Conservation (phyloP, 2,113 vertebrate genomes). For the Protobothrops mucrosquamatus region DNA sequence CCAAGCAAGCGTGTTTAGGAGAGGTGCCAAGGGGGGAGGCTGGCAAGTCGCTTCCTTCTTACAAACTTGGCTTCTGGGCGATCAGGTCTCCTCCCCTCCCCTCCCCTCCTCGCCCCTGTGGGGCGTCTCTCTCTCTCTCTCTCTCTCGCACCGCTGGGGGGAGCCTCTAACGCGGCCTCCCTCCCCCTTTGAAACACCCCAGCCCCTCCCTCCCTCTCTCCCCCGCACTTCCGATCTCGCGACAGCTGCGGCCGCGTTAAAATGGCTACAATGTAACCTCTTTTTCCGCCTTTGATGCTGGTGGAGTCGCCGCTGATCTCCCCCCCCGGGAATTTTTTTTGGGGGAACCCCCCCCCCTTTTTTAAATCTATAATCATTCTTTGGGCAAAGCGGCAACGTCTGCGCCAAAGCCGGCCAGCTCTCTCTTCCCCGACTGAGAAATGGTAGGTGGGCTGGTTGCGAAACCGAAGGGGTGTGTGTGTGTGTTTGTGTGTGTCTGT, state of each 20-base stretch:
- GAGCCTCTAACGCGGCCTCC: not conserved
- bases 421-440: not conserved
- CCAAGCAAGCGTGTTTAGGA: not conserved
- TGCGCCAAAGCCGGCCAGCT: not conserved
- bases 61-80: not conserved
- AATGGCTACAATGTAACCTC: conserved; percentile 9
- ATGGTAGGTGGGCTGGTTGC: not conserved
- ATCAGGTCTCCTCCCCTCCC: no score
- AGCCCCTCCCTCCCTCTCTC: not conserved
- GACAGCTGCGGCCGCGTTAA: not conserved
- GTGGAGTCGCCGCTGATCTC: not conserved
- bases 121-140: no score
- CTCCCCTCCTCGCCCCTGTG: fast-evolving
- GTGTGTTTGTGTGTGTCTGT: no score
- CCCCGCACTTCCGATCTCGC: not conserved
- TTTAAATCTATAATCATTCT: not conserved
- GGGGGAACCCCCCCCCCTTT: no score
- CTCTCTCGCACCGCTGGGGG: not conserved
- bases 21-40: not conserved
- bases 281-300: not conserved
- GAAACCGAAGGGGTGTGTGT: not conserved
- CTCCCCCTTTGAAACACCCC: not conserved
- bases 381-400: not conserved
- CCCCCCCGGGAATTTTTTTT: not conserved
- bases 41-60: not conserved